phyloP scores from a whole-genome alignment of 2,113 vertebrate species.

The Bambusicola thoracicus region DNA sequence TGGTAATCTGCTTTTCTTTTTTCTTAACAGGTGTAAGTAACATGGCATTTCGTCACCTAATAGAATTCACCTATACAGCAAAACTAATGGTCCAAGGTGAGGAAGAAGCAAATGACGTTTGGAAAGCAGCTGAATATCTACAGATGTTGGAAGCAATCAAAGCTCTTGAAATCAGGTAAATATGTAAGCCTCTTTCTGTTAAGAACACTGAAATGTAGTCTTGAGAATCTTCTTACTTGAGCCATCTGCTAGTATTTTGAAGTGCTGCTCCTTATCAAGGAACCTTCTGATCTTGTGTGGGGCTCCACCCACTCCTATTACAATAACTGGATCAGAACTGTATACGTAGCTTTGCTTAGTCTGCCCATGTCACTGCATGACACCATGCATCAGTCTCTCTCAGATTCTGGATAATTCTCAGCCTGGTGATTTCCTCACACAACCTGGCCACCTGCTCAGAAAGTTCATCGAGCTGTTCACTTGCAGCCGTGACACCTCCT shows the following conservation, averaged over 20 bases:
- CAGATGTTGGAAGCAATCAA: constrained; percentile 99
- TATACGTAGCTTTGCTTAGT: neutral
- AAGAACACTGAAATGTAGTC: neutral
- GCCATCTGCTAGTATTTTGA: neutral
- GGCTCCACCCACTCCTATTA: neutral
- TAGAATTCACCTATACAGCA: constrained; percentile 98
- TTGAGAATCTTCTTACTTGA: neutral
- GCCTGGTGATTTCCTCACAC: too few species aligned
- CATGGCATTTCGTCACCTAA: constrained; percentile 92
- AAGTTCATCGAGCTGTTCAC: too few species aligned
- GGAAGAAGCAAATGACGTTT: constrained; percentile 93
- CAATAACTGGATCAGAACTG: neutral
- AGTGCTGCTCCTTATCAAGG: neutral
- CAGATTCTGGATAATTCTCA: too few species aligned
- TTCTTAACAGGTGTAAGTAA: constrained; percentile 91
- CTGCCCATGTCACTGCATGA: neutral
- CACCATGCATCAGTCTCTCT: neutral
- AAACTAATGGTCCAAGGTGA: constrained; percentile 89
- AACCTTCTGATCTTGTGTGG: neutral
- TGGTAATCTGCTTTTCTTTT: neutral
- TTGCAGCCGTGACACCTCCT: too few species aligned
- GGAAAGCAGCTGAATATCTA: constrained; percentile 97
- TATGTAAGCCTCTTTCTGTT: neutral
- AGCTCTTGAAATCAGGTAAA: constrained; percentile 89
- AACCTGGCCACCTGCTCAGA: too few species aligned